phyloP scores from a whole-genome alignment of 64 coral and sea anemone species.

The Actinia equina region DNA sequence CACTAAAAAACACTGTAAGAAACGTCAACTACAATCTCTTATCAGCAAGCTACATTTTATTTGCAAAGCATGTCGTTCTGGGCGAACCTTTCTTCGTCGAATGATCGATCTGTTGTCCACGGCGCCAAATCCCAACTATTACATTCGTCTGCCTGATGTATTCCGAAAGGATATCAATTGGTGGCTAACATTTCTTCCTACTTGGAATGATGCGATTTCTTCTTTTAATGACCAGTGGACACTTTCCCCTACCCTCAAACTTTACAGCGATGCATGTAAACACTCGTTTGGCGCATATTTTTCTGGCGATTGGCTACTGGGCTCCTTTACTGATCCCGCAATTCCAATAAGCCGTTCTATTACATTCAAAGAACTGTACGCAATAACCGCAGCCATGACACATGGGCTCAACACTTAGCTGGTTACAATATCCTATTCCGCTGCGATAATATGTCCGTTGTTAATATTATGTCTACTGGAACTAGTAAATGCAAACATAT shows the following conservation, averaged over 20 bases:
- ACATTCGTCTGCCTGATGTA: slow-evolving; percentile 8
- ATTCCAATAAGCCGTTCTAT: slow-evolving; percentile 27
- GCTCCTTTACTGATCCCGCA: background rate
- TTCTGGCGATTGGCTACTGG: background rate
- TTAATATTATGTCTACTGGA: slow-evolving; percentile 14
- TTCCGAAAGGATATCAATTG: slow-evolving; percentile 19
- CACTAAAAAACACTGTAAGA: slow-evolving; percentile 20
- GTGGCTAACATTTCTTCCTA: slow-evolving; percentile 17
- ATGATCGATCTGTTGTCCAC: slow-evolving; percentile 21
- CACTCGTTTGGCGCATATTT: slow-evolving; percentile 1
- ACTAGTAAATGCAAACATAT: slow-evolving; percentile 13
- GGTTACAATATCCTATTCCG: slow-evolving; percentile 39
- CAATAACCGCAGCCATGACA: slow-evolving; percentile 17
- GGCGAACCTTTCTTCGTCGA: slow-evolving; percentile 23
- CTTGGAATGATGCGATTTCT: slow-evolving; percentile 23
- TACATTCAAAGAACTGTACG: slow-evolving; percentile 29
- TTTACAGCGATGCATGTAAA: slow-evolving; percentile 24
- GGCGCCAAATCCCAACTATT: background rate
- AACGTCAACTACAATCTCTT: slow-evolving; percentile 15
- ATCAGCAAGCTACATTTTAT: background rate
- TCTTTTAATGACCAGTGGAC: slow-evolving; percentile 31
- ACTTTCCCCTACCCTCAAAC: background rate
- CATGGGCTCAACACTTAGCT: background rate
- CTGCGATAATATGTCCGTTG: slow-evolving; percentile 29
- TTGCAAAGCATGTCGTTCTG: slow-evolving; percentile 13